A percentile compares a stretch with the other conserved stretches of the same genome.
Evolutionary conservation across 1,140 invertebrate genomes (phyloP).

Genomic region (Drosophila jambulina): DNA sequence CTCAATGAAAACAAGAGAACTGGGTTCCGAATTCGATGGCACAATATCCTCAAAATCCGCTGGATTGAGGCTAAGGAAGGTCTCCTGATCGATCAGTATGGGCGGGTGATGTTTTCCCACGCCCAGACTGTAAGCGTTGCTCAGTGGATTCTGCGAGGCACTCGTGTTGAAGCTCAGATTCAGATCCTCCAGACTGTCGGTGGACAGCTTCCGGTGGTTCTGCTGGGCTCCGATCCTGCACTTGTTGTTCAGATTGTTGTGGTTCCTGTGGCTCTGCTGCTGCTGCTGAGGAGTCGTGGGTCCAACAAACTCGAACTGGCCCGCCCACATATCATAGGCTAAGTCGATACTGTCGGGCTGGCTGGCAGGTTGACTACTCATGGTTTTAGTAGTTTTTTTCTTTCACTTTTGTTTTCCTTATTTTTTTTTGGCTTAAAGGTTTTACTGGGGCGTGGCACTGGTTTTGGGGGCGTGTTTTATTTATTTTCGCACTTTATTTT

Average conservation of each 20-base stretch:
- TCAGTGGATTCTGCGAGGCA: slow-evolving; percentile 68
- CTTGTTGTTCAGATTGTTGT: slow-evolving; percentile 59
- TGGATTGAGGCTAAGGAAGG: slow-evolving; percentile 83
- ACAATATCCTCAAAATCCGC: slow-evolving; percentile 84
- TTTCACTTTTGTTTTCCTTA: slow-evolving; percentile 6
- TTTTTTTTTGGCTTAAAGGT: slow-evolving; percentile 32
- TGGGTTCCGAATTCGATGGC: slow-evolving; percentile 82
- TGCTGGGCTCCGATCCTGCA: slow-evolving; percentile 62
- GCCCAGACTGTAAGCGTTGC: slow-evolving; percentile 75
- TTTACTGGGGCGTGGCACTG: slow-evolving; percentile 49
- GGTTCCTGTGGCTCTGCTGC: slow-evolving; percentile 44
- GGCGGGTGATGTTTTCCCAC: slow-evolving; percentile 71
- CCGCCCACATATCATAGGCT: slow-evolving; percentile 94
- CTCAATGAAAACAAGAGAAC: slow-evolving; percentile 77
- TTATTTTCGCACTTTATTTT: slow-evolving; percentile 34
- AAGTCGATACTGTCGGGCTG: slow-evolving; percentile 87
- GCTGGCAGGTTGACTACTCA: slow-evolving; percentile 84
- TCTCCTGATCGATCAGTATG: slow-evolving; percentile 83
- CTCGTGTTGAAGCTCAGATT: slow-evolving; percentile 81
- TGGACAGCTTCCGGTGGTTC: slow-evolving; percentile 59
- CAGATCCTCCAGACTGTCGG: slow-evolving; percentile 80
- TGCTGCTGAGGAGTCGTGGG: slow-evolving; percentile 49
- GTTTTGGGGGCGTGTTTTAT: slow-evolving; percentile 9
- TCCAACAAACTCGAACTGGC: slow-evolving; percentile 93
- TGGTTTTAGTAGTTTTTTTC: slow-evolving; percentile 66